These are phyloP conservation scores for Vicugna pacos DNA, from an alignment of 2,113 vertebrate species.

Conservation along the genomic window DNA sequence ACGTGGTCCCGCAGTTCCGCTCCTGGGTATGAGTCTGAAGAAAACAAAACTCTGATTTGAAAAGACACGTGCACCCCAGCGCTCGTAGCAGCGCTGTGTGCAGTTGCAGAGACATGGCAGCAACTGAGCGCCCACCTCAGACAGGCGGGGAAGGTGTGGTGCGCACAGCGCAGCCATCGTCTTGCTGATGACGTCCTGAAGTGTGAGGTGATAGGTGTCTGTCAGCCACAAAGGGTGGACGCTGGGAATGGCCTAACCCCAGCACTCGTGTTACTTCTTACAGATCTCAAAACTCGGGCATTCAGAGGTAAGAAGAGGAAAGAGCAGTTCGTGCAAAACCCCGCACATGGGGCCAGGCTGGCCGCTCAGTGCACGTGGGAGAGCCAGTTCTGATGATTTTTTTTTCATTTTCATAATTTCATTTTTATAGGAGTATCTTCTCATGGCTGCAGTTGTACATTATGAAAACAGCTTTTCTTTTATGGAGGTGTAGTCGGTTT, in stretches of 20 bases:
- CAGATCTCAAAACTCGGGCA: background rate
- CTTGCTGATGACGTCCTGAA: background rate
- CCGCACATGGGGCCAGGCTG: too few species aligned
- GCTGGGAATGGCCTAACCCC: background rate
- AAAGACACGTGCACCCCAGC: accelerated
- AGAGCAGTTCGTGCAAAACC: background rate
- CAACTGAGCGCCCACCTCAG: background rate
- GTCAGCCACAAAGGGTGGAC: background rate
- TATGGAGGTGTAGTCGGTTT: too few species aligned
- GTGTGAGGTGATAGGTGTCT: accelerated
- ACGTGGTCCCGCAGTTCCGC: background rate
- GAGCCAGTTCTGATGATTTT: background rate
- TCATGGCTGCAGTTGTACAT: background rate
- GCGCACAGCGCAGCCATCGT: accelerated
- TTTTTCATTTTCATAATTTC: background rate
- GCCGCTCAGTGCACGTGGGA: too few species aligned
- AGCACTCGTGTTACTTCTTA: background rate
- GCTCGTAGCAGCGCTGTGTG: background rate
- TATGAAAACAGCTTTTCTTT: background rate
- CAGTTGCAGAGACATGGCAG: too few species aligned
- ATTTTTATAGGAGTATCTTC: background rate
- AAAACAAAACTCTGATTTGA: too few species aligned
- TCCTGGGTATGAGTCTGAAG: background rate
- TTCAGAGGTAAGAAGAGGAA: background rate
- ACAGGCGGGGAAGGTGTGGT: accelerated